Evolutionary conservation across 1,140 invertebrate genomes (phyloP).

Genomic region (Hestina assimilis): DNA sequence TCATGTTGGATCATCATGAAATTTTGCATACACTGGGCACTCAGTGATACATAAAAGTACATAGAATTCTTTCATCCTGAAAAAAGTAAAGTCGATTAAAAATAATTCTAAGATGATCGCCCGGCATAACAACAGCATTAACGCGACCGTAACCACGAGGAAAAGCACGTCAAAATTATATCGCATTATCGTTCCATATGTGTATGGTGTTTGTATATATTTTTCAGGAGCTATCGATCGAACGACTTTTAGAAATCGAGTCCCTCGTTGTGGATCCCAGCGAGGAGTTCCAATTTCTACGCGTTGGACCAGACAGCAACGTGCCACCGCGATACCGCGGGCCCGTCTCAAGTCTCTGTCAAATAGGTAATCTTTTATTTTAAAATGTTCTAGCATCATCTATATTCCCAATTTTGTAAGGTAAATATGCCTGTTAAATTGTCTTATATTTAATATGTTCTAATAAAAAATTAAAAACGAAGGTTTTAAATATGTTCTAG

Average conservation of each 20-base stretch:
- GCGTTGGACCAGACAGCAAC: constrained; percentile 67
- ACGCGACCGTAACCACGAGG: too few species aligned
- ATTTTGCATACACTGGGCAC: too few species aligned
- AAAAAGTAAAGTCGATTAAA: too few species aligned
- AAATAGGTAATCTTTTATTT: constrained; percentile 56
- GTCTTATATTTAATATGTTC: not conserved
- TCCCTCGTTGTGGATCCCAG: constrained; percentile 67
- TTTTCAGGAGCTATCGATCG: constrained; percentile 73
- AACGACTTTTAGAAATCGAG: constrained; percentile 73
- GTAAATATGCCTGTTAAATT: not conserved
- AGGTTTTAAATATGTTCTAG: too few species aligned
- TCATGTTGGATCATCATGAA: too few species aligned
- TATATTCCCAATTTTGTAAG: not conserved
- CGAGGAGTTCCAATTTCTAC: constrained; percentile 72
- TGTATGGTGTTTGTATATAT: too few species aligned
- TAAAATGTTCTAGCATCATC: not conserved
- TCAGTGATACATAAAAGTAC: too few species aligned
- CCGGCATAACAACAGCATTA: not conserved
- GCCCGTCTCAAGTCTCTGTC: constrained; percentile 74
- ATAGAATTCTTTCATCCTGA: too few species aligned
- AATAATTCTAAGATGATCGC: too few species aligned
- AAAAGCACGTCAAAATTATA: too few species aligned
- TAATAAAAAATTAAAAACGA: not conserved
- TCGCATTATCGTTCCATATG: too few species aligned
- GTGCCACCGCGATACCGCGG: constrained; percentile 72